These are phyloP conservation scores for Limnodromus scolopaceus DNA, from an alignment of 2,797 vertebrate species.

Conservation along the genomic window DNA sequence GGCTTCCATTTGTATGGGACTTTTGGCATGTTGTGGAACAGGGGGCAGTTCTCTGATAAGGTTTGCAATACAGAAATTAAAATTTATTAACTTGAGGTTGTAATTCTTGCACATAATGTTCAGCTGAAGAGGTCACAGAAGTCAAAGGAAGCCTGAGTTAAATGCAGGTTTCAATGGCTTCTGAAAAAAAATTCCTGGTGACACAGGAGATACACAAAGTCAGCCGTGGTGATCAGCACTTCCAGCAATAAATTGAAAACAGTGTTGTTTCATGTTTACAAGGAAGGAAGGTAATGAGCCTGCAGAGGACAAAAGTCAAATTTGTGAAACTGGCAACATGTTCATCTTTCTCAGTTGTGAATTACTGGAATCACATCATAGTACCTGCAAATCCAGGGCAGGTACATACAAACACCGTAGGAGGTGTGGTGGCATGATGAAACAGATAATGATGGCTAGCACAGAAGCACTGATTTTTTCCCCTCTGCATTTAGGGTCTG, in stretches of 20 bases:
- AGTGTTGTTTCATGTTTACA: not conserved
- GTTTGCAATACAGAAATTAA: not conserved
- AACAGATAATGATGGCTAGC: not conserved
- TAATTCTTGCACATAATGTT: not conserved
- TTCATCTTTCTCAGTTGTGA: not conserved
- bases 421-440: not conserved
- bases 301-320: not conserved
- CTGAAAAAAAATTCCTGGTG: not conserved
- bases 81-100: not conserved
- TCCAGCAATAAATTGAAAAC: not conserved
- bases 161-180: not conserved
- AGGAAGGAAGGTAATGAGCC: not conserved
- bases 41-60: not conserved
- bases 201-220: not conserved
- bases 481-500: not conserved
- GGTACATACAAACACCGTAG: not conserved
- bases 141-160: not conserved
- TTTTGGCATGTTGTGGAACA: not conserved
- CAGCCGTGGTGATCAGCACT: rapidly evolving
- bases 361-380: not conserved
- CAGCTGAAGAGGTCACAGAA: not conserved
- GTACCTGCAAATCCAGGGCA: not conserved
- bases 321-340: not conserved
- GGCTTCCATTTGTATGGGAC: not conserved
- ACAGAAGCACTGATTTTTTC: not conserved